These are phyloP conservation scores for Allacma fusca DNA, from an alignment of 2,888 invertebrate genomes.

Conservation along the genomic window DNA sequence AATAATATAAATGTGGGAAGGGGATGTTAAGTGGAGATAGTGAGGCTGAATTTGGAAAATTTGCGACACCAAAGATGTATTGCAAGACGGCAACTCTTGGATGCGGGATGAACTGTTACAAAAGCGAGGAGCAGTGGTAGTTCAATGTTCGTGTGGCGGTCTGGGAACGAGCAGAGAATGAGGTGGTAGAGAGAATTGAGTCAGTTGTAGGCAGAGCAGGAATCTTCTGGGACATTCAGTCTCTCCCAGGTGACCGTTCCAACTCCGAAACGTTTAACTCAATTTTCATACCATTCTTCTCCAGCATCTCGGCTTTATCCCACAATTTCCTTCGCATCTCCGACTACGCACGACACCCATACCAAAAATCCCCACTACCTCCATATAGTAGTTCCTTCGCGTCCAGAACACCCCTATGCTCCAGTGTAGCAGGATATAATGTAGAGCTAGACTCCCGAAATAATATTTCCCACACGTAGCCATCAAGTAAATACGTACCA, in stretches of 20 bases:
- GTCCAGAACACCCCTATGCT: too few species aligned
- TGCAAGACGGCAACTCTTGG: neutral
- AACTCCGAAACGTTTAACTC: constrained; percentile 60
- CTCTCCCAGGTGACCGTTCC: constrained; percentile 55
- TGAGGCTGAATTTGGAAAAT: constrained; percentile 7
- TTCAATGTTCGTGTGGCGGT: neutral
- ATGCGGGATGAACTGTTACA: too few species aligned
- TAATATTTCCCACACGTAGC: too few species aligned
- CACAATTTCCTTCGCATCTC: neutral
- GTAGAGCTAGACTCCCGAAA: too few species aligned
- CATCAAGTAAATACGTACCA: too few species aligned
- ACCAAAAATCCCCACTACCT: too few species aligned
- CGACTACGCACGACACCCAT: too few species aligned
- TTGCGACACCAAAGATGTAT: constrained; percentile 26
- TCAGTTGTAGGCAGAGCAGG: constrained; percentile 33
- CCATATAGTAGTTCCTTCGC: too few species aligned
- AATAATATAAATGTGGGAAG: constrained; percentile 25
- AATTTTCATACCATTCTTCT: constrained; percentile 57
- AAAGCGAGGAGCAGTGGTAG: neutral
- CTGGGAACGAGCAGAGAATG: neutral
- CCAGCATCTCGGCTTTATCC: constrained; percentile 30
- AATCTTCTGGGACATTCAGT: constrained; percentile 45
- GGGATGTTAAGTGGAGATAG: constrained; percentile 20
- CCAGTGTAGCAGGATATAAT: too few species aligned
- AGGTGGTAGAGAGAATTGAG: constrained; percentile 30